Conservation (phyloP, 2,113 vertebrate genomes). For the Oryzias curvinotus region DNA sequence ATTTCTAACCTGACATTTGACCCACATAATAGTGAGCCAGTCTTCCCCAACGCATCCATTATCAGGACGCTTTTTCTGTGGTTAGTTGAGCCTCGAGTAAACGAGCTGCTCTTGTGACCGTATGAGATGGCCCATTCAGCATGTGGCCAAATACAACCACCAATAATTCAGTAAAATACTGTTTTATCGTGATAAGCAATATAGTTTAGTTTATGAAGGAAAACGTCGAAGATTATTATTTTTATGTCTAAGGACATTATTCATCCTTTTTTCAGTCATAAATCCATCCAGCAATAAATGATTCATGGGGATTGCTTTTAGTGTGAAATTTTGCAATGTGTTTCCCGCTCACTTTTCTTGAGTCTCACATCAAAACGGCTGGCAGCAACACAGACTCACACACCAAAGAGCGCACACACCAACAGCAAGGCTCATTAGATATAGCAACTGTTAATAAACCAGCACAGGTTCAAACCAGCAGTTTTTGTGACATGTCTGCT, state of each 20-base stretch:
- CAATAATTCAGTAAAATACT: background rate
- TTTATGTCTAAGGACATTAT: too few relatives aligned
- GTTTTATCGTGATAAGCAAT: too few relatives aligned
- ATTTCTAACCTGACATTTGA: slow-evolving; percentile 28
- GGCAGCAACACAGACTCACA: background rate
- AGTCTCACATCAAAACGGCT: slow-evolving; percentile 24
- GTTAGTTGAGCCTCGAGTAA: slow-evolving; percentile 8
- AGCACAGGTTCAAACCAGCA: slow-evolving; percentile 14
- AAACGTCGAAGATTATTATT: too few relatives aligned
- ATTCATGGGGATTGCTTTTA: background rate
- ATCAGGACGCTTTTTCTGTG: background rate
- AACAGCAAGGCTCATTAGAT: slow-evolving; percentile 36
- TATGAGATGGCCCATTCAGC: background rate
- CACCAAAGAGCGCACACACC: slow-evolving; percentile 13
- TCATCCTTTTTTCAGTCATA: background rate
- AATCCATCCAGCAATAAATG: background rate
- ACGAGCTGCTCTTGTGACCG: background rate
- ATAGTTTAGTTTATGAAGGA: too few relatives aligned
- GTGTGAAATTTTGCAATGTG: slow-evolving; percentile 1
- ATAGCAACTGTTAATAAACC: slow-evolving; percentile 45
- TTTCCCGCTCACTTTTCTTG: slow-evolving; percentile 9
- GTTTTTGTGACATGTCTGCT: slow-evolving; percentile 10
- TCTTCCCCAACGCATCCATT: background rate
- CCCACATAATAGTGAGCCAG: slow-evolving; percentile 10
- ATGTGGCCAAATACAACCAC: background rate